Evolutionary conservation across 2,888 invertebrate species (phyloP).

Genomic region (Caenorhabditis parvicauda): DNA sequence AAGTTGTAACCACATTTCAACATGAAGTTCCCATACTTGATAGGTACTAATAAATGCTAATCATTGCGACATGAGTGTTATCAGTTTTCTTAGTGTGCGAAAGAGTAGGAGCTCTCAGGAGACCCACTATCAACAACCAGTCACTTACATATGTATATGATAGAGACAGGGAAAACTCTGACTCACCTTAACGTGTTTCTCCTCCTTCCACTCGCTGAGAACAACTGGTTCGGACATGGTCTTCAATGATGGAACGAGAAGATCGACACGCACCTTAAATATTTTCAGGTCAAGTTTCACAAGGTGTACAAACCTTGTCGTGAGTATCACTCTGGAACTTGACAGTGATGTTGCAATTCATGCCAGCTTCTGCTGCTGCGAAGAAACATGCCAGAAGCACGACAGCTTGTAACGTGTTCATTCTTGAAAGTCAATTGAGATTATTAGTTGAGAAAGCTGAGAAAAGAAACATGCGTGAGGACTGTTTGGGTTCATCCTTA

Average conservation of each 20-base stretch:
- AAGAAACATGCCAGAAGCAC: conserved; percentile 14
- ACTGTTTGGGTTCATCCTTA: too few species aligned
- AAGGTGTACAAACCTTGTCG: conserved; percentile 14
- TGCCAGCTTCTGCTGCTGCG: conserved; percentile 15
- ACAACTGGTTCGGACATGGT: conserved; percentile 31
- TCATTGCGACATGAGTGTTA: too few species aligned
- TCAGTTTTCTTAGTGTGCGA: too few species aligned
- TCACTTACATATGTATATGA: too few species aligned
- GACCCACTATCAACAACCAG: too few species aligned
- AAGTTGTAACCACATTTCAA: too few species aligned
- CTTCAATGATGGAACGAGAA: conserved; percentile 22
- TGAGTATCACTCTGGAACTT: conserved; percentile 26
- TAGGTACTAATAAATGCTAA: too few species aligned
- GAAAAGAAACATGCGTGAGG: too few species aligned
- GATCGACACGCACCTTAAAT: conserved; percentile 21
- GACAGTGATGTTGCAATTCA: conserved; percentile 26
- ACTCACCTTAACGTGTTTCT: conserved; percentile 23
- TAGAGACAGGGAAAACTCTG: too few species aligned
- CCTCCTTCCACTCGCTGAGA: conserved; percentile 16
- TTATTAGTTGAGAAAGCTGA: too few species aligned
- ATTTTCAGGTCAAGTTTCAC: neutral
- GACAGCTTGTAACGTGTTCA: conserved; percentile 19
- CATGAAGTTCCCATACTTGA: too few species aligned
- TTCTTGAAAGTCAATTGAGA: conserved; percentile 9
- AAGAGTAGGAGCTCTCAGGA: too few species aligned